Evolutionary conservation across 2,888 invertebrate species (phyloP).

Genomic region (Lordiphosa andalusiaca): DNA sequence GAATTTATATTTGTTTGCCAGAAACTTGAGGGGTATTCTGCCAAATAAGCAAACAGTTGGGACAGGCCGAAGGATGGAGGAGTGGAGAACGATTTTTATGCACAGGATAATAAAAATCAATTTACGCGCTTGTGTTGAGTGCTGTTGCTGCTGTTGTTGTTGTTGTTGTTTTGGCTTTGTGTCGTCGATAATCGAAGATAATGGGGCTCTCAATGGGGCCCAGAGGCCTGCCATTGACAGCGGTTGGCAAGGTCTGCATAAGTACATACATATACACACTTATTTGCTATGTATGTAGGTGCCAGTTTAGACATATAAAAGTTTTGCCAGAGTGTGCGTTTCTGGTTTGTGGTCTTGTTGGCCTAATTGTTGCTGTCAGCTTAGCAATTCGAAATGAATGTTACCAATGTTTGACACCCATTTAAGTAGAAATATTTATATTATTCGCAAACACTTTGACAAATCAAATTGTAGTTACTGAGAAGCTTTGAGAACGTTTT

Average conservation of each 20-base stretch:
- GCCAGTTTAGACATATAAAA: too few relatives aligned
- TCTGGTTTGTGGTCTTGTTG: slow-evolving; percentile 26
- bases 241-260: slow-evolving; percentile 24
- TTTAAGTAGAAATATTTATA: background rate
- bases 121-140: slow-evolving; percentile 35
- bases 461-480: too few relatives aligned
- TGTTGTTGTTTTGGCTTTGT: slow-evolving; percentile 17
- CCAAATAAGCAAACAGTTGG: slow-evolving; percentile 14
- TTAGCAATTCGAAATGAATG: slow-evolving; percentile 25
- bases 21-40: slow-evolving; percentile 21
- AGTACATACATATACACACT: background rate
- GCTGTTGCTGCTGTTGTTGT: slow-evolving; percentile 14
- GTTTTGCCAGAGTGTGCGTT: slow-evolving; percentile 1
- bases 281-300: too few relatives aligned
- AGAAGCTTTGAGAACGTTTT: too few relatives aligned
- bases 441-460: background rate
- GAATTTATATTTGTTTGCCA: slow-evolving; percentile 41
- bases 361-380: slow-evolving; percentile 42
- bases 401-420: slow-evolving; percentile 7
- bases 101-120: slow-evolving; percentile 44
- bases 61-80: slow-evolving; percentile 2
- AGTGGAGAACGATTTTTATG: slow-evolving; percentile 1
- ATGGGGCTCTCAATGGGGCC: slow-evolving; percentile 25
- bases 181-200: slow-evolving; percentile 32
- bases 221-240: slow-evolving; percentile 30